Base-by-base conservation (phyloP, 2,797 vertebrate species). In the Leucoraja ocellata region DNA sequence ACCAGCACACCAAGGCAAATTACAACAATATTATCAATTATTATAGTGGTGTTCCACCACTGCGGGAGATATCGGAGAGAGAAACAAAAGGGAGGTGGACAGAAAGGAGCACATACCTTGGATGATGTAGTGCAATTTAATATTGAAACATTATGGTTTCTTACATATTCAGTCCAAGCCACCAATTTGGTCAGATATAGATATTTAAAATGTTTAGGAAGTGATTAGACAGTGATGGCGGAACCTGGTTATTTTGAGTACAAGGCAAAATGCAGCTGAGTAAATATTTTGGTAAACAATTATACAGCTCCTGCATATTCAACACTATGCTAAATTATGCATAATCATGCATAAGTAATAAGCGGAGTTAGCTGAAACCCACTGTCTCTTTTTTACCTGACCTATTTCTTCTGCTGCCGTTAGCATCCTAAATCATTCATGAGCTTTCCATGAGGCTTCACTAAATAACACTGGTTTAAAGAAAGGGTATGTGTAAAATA, bases 261-360 rank as follows among this genome's bases (percentile, higher is more conserved):
- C 96, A 97, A 97, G 96, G 97, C 96, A 96, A 96, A 96, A 96
- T 96, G 93, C 95, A 96, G 96, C 96, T 95, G 96, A 97, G 96
- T 97, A 97, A 97, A 97, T 97, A 97, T 97, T 97, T 97, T 97
- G 96, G 97, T 97, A 97, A 97, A 97, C 97, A 97, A 97, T 97
- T 96, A 97, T 97, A 97, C 96, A 96, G 94, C 94, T 95, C 96
- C 96, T 97, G 96, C 96, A 97, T 97, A 97, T 97, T 97, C 97
- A 97, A 96, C 96, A 97, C 96, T 95, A 95, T 97, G 96, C 96
- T 97, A 97, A 97, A 97, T 97, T 97, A 97, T 97, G 96, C 97
- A 97, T 97, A 97, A 97, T 97, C 97, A 97, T 97, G 96, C 97
- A 97, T 97, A 97, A 97, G 97, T 96, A 97, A 97, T 97, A 97